These are phyloP conservation scores for Actinia equina DNA, from an alignment of 64 coral and sea anemone species.

Conservation along the genomic window DNA sequence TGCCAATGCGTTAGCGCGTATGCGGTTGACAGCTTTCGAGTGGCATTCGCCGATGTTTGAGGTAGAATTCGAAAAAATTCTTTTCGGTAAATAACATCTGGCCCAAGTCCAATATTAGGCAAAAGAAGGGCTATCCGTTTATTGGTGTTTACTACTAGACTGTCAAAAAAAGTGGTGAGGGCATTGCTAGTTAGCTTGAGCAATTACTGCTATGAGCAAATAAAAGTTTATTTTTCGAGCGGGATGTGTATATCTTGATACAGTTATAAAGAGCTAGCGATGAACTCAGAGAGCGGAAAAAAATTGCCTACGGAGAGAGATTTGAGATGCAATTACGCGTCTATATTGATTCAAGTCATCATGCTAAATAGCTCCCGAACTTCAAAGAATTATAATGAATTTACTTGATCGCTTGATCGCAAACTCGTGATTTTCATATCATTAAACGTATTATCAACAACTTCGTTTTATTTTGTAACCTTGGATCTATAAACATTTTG, in stretches of 20 bases:
- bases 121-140: slow-evolving; percentile 32
- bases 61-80: slow-evolving; percentile 71
- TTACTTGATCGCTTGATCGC: slow-evolving; percentile 20
- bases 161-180: slow-evolving; percentile 42
- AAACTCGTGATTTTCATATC: not conserved
- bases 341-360: slow-evolving; percentile 16
- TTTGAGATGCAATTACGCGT: slow-evolving; percentile 9
- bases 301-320: slow-evolving; percentile 1
- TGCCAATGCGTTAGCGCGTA: slow-evolving; percentile 42
- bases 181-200: slow-evolving; percentile 25
- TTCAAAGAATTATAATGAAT: slow-evolving; percentile 13
- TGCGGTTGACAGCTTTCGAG: slow-evolving; percentile 18
- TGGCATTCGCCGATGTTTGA: slow-evolving; percentile 74
- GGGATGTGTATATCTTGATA: slow-evolving; percentile 64
- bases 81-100: slow-evolving; percentile 83
- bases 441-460: not conserved
- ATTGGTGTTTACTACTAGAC: slow-evolving; percentile 59
- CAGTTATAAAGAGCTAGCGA: slow-evolving; percentile 8
- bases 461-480: not conserved
- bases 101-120: slow-evolving; percentile 70
- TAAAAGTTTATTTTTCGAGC: slow-evolving; percentile 60
- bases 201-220: slow-evolving; percentile 70
- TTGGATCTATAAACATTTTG: not conserved
- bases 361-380: slow-evolving; percentile 9
- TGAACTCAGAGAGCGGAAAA: slow-evolving; percentile 22